Evolutionary conservation across 2,113 vertebrate genomes (phyloP).

Genomic region (Rhabdomys dilectus): DNA sequence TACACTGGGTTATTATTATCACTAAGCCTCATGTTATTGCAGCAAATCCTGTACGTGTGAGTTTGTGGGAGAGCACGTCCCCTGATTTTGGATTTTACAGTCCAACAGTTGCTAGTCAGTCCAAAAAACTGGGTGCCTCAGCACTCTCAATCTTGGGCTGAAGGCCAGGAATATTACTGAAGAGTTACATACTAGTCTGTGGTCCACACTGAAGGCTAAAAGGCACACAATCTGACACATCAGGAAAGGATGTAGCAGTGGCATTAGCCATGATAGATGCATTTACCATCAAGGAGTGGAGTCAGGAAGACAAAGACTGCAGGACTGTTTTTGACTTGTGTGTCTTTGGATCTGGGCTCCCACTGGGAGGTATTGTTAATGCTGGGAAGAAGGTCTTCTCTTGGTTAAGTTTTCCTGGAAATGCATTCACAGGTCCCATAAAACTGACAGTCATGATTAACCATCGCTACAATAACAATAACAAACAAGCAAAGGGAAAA

Average conservation of each 20-base stretch:
- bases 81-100: too few relatives aligned
- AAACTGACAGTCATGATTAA: background rate
- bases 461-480: background rate
- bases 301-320: background rate
- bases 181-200: background rate
- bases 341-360: background rate
- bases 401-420: background rate
- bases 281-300: background rate
- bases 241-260: background rate
- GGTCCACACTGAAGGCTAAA: background rate
- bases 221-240: too few relatives aligned
- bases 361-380: background rate
- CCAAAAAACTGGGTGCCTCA: background rate
- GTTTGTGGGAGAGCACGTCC: too few relatives aligned
- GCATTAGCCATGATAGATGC: too few relatives aligned
- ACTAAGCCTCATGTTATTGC: too few relatives aligned
- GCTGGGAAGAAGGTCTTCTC: background rate
- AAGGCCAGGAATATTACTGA: background rate
- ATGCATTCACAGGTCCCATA: too few relatives aligned
- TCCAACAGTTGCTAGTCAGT: too few relatives aligned
- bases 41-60: too few relatives aligned
- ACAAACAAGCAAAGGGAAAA: background rate
- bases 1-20: too few relatives aligned
- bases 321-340: background rate
- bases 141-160: background rate